Evolutionary conservation across 2,797 vertebrate species (phyloP), one percentile per base, ranked within the genome.

Genomic region (Tadarida brasiliensis): DNA sequence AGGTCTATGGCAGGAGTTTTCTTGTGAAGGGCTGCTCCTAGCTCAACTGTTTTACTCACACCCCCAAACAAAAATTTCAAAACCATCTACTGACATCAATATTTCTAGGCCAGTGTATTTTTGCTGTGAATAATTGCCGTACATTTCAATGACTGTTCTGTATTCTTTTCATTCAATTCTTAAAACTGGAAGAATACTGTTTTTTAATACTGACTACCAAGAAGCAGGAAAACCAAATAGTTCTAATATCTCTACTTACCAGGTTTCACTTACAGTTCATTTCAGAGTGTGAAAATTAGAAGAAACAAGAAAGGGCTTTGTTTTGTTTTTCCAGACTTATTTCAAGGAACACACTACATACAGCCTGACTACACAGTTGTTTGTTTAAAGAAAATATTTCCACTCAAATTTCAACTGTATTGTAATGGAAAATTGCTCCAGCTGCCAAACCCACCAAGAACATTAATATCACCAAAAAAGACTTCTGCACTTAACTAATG

Each of bases 391-490:
- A 96, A 97, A 98, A 98, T 95, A 91, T 95, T 98, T 97, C 95
- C 89, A 95, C 89, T 97, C 82, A 68, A 88, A 95, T 96, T 96
- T 74, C 22, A 94, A 88, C 11, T 96, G 94, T 95, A 94, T 90
- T 92, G 95, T 97, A 97, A 98, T 97, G 98, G 94, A 98, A 98
- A 98, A 98, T 97, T 2, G 30, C 94, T 97, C 97, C 86, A 28
- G 95, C 95, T 97, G 94, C 96, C 96, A 97, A 96, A 97, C 96
- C 94, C 70, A 91, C 76, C 92, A 97, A 83, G 95, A 97, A 91
- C 1, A 0, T 63, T 97, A 91, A 80, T 92, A 93, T 57, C 77
- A 76, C 84, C 82, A 39, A 68, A 78, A 67, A 96, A 96, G 94
- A 95, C 30, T 87, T 97, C 96, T 97, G 80, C 84, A 89, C 0